Base-by-base conservation (phyloP, 2,113 vertebrate species). In the Pionites leucogaster region DNA sequence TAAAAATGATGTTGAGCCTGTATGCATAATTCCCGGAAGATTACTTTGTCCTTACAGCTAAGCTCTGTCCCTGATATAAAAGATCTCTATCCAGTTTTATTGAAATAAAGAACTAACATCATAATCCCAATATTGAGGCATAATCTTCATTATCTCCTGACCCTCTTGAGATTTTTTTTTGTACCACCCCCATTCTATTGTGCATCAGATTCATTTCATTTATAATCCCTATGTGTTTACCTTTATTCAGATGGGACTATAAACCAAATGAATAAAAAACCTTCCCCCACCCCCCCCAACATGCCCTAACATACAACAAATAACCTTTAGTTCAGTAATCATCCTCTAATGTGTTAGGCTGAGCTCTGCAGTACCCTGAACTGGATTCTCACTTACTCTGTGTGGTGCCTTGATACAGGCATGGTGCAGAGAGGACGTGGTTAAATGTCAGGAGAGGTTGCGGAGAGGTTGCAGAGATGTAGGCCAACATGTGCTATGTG, bases 21-120 rank as follows among this genome's bases (percentile, higher is more conserved):
- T 97, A 96, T 98, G 97, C 98, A 97, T 98, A 98, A 98, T 98
- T 98, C 98, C 98, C 97, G 94, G 97, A 98, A 98, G 98, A 98
- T 98, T 98, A 98, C 98, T 98, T 97, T 97, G 97, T 98, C 98
- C 97, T 98, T 98, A 98, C 96, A 97, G 98, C 97, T 98, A 98
- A 98, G 98, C 98, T 95, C 96, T 98, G 97, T 98, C 98, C 97
- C 98, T 98, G 98, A 98, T 98, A 98, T 96, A 96, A 98, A 98
- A 98, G 97, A 98, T 98, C 98, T 98, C 97, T 98, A 98, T 98
- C 98, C 97, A 98, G 97, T 98, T 98, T 98, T 98, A 98, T 98
- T 98, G 97, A 98, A 98, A 98, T 98, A 98, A 98, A 98, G 98
- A 98, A 98, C 97, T 98, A 98, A 98, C 98, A 98, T 98, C 98